Evolutionary conservation across 1,140 invertebrate genomes (phyloP).

Genomic region (Pristionchus pacificus): DNA sequence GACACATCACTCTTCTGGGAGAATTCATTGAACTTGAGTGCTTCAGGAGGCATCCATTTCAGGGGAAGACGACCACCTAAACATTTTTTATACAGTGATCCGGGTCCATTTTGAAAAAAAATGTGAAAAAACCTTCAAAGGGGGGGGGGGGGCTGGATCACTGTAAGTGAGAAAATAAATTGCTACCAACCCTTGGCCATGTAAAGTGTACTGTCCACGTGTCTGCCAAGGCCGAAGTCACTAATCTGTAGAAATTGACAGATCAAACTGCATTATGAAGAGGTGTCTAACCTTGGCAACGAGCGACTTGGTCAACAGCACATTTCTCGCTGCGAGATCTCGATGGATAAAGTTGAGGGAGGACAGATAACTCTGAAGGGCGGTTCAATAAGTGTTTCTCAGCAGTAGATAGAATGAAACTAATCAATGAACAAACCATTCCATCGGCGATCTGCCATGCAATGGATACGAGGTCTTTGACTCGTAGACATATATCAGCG

Average conservation of each 20-base stretch:
- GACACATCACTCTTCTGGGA: conserved; percentile 26
- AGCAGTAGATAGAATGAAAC: too few species aligned
- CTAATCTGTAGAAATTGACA: conserved; percentile 24
- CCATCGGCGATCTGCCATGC: conserved; percentile 32
- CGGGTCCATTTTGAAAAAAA: too few species aligned
- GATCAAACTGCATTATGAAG: conserved; percentile 2
- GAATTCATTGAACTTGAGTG: conserved; percentile 31
- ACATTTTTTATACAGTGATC: too few species aligned
- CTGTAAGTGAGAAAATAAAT: neutral
- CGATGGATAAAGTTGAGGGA: conserved; percentile 24
- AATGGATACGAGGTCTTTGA: conserved; percentile 27
- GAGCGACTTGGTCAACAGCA: conserved; percentile 23
- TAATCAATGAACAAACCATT: too few species aligned
- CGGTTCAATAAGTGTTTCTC: neutral
- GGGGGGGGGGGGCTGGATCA: too few species aligned
- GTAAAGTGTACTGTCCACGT: conserved; percentile 25
- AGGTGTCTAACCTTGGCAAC: conserved; percentile 16
- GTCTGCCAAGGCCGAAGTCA: conserved; percentile 29
- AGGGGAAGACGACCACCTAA: conserved; percentile 24
- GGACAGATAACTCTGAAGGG: conserved; percentile 9
- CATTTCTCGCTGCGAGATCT: conserved; percentile 28
- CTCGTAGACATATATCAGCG: neutral
- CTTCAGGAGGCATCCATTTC: conserved; percentile 32
- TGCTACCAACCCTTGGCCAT: conserved; percentile 13
- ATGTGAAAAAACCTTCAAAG: too few species aligned